Conservation (phyloP, 2,113 vertebrate genomes). For the Struthidea cinerea region DNA sequence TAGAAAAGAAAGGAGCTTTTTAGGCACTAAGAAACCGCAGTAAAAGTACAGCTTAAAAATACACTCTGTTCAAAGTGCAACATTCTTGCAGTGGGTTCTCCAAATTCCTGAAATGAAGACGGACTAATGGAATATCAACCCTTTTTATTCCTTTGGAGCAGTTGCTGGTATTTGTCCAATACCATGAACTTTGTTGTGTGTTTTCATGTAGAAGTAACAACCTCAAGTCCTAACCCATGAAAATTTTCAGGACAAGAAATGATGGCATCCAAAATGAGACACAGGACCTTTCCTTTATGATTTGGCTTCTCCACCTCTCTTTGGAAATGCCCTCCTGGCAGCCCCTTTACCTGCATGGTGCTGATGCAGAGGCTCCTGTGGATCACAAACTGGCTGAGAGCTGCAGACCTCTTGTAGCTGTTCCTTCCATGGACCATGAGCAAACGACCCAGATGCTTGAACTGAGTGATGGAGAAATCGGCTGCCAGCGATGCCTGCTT, state of each 20-base stretch:
- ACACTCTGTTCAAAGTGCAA: not conserved
- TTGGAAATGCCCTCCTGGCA: not conserved
- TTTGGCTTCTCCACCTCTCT: not conserved
- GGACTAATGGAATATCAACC: not conserved
- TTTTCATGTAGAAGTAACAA: not conserved
- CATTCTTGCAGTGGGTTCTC: not conserved
- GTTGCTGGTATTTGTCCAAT: not conserved
- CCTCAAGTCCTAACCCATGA: not conserved
- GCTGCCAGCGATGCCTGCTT: conserved; percentile 94
- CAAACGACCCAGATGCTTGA: conserved; percentile 90
- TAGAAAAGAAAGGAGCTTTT: conserved; percentile 40
- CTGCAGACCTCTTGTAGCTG: conserved; percentile 96
- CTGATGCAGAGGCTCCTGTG: conserved; percentile 96
- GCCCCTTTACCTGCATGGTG: conserved; percentile 89
- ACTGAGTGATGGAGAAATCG: conserved; percentile 97
- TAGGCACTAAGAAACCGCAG: not conserved
- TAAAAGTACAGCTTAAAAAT: not conserved
- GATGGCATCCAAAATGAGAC: not conserved
- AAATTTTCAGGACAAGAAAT: not conserved
- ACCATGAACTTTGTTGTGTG: not conserved
- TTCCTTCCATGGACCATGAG: conserved; percentile 98
- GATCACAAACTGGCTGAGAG: conserved; percentile 98
- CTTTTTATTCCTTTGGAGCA: not conserved
- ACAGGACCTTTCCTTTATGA: not conserved
- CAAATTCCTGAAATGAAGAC: not conserved